Percentiles rank a stretch among this genome's conserved stretches.
Evolutionary conservation across 2,888 invertebrate genomes (phyloP).

Genomic region (Tipula lateralis): DNA sequence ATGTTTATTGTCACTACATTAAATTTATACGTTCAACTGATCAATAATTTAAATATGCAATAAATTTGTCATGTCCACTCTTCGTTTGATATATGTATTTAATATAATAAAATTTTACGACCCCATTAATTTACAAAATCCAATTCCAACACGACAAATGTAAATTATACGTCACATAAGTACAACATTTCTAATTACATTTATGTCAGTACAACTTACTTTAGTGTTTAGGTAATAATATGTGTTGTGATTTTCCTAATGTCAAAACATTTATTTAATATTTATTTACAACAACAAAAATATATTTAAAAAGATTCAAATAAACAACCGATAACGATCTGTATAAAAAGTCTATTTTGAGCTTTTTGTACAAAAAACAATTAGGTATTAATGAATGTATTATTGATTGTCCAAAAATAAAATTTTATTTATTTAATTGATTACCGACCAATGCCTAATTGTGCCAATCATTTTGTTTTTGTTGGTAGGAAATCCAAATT

Average conservation of each 20-base stretch:
- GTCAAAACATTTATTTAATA: not conserved
- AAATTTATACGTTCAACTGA: not conserved
- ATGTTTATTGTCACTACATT: not conserved
- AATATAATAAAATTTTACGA: not conserved
- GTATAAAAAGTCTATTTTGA: not conserved
- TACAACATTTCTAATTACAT: not conserved
- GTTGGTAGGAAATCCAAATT: not conserved
- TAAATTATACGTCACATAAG: not conserved
- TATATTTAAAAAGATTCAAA: not conserved
- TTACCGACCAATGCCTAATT: not conserved
- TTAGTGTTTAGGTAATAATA: no score
- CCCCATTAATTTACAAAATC: not conserved
- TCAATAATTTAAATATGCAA: not conserved
- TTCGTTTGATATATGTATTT: not conserved
- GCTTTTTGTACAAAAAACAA: not conserved
- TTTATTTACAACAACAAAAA: not conserved
- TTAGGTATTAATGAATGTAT: not conserved
- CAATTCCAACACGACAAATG: not conserved
- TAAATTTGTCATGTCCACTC: not conserved
- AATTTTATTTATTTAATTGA: not conserved
- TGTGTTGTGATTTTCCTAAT: not conserved
- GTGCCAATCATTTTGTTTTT: not conserved
- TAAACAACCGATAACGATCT: not conserved
- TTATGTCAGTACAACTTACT: not conserved
- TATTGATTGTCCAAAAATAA: not conserved